These are phyloP conservation scores for Labeo calbasu DNA, from an alignment of 2,797 vertebrate genomes.

Conservation along the genomic window DNA sequence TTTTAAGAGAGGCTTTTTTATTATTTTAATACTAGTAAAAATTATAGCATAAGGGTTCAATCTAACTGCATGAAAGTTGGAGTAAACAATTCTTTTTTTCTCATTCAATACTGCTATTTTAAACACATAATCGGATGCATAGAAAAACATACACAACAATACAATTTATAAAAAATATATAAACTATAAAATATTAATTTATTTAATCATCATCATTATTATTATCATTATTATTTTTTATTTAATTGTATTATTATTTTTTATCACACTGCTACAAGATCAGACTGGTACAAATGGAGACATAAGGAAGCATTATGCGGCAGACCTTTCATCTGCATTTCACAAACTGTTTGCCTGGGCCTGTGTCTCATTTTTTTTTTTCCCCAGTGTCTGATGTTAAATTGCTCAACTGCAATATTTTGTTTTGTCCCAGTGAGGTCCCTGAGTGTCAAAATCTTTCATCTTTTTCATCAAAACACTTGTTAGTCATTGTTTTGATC, in stretches of 20 bases:
- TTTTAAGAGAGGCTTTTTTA: background rate
- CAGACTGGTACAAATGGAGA: slow-evolving; percentile 10
- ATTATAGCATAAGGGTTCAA: background rate
- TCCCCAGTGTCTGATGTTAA: slow-evolving; percentile 30
- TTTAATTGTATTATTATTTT: background rate
- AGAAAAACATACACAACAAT: background rate
- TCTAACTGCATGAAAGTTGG: background rate
- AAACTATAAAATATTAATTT: background rate
- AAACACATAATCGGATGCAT: background rate
- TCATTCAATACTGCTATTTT: background rate
- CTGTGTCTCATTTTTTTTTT: slow-evolving; percentile 19
- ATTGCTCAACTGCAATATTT: slow-evolving; percentile 48
- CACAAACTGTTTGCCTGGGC: slow-evolving; percentile 28
- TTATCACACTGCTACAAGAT: background rate
- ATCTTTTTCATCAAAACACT: background rate
- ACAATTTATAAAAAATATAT: background rate
- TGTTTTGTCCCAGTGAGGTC: slow-evolving; percentile 33
- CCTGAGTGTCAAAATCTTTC: slow-evolving; percentile 22
- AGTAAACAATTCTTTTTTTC: background rate
- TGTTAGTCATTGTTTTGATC: background rate
- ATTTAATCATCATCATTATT: background rate
- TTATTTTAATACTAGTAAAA: background rate
- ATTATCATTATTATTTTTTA: background rate
- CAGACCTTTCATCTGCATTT: slow-evolving; percentile 52
- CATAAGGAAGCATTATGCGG: background rate